Evolutionary conservation across 2,888 invertebrate species (phyloP).

Genomic region (Phrixothrix hirtus): DNA sequence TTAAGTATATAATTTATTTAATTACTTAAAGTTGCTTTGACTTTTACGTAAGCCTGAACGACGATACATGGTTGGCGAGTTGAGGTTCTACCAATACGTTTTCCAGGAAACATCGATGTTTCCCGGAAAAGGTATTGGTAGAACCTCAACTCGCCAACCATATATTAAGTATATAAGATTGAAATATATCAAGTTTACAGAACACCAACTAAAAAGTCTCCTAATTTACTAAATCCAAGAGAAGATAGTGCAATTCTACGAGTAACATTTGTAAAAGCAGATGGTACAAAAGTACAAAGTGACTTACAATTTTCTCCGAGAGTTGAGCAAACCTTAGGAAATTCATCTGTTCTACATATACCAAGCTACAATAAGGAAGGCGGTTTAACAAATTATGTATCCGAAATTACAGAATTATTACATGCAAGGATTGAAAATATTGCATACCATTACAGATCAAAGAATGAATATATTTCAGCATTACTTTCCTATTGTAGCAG

Average conservation of each 20-base stretch:
- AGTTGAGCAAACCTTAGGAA: slow-evolving; percentile 58
- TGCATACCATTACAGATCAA: slow-evolving; percentile 50
- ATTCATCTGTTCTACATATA: slow-evolving; percentile 51
- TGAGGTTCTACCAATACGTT: no score
- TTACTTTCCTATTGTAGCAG: slow-evolving; percentile 54
- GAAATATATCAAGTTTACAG: no score
- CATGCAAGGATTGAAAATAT: slow-evolving; percentile 57
- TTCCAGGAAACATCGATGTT: no score
- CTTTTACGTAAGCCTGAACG: no score
- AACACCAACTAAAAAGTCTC: no score
- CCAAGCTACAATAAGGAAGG: slow-evolving; percentile 55
- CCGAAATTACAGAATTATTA: slow-evolving; percentile 60
- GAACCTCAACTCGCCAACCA: no score
- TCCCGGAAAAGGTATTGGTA: no score
- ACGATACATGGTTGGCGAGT: no score
- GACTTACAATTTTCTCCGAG: slow-evolving; percentile 58
- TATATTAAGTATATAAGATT: no score
- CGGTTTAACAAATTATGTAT: slow-evolving; percentile 62
- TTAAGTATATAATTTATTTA: no score
- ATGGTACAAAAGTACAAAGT: slow-evolving; percentile 54
- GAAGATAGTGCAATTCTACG: slow-evolving; percentile 44
- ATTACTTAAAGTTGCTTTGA: no score
- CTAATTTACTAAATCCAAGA: slow-evolving; percentile 37
- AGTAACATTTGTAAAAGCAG: slow-evolving; percentile 43
- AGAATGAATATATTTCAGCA: slow-evolving; percentile 56